Evolutionary conservation across 2,888 invertebrate species (phyloP).

Genomic region (Heteropelma amictum): DNA sequence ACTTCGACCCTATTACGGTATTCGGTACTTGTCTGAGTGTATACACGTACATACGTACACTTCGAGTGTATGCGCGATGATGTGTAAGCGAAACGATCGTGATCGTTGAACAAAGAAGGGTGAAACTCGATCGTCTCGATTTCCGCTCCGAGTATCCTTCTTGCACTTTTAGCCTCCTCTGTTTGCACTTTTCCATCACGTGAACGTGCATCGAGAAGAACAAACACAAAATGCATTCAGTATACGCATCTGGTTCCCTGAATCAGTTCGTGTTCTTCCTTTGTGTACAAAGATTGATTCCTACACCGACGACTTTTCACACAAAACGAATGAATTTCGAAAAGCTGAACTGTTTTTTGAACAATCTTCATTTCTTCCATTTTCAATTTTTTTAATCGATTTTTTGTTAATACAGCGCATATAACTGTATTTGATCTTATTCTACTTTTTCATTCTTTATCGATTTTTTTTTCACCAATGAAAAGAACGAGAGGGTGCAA

Average conservation of each 20-base stretch:
- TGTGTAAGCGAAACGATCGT: constrained; percentile 24
- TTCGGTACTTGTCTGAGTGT: neutral
- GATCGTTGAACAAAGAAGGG: constrained; percentile 44
- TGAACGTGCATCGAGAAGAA: constrained; percentile 48
- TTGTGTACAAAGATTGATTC: neutral
- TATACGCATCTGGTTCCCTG: constrained; percentile 54
- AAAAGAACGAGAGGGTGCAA: neutral
- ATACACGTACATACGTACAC: constrained; percentile 1
- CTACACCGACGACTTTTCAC: neutral
- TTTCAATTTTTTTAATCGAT: too few species aligned
- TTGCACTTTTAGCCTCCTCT: constrained; percentile 19
- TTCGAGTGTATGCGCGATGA: too few species aligned
- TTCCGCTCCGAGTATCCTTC: constrained; percentile 23
- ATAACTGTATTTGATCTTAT: too few species aligned
- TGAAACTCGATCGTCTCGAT: constrained; percentile 52
- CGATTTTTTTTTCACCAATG: neutral
- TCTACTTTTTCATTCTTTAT: neutral
- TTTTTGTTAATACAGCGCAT: too few species aligned
- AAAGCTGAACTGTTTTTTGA: too few species aligned
- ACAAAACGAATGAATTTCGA: too few species aligned
- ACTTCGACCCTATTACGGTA: constrained; percentile 28
- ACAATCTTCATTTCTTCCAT: too few species aligned
- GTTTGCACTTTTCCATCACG: constrained; percentile 58
- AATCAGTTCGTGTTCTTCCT: neutral
- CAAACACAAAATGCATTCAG: constrained; percentile 52